A percentile compares a stretch with the other conserved stretches of the same genome.
phyloP scores from a whole-genome alignment of 2,888 invertebrate genomes.

The Hyposoter dolosus region DNA sequence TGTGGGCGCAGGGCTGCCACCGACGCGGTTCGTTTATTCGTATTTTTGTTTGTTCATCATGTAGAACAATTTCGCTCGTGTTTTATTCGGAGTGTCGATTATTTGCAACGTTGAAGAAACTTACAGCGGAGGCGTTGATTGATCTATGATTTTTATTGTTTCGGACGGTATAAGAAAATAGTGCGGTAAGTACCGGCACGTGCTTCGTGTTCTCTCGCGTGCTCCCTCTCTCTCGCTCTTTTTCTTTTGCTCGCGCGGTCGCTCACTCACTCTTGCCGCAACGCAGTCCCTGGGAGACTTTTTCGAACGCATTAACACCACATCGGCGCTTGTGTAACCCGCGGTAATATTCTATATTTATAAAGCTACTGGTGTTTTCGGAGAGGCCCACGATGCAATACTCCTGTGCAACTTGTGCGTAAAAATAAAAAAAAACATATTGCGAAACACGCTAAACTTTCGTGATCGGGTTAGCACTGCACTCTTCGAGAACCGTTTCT shows the following conservation, averaged over 20 bases:
- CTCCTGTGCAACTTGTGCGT: conserved; percentile 14
- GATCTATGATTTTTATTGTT: conserved; percentile 27
- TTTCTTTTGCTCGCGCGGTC: neutral
- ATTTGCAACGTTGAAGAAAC: conserved; percentile 42
- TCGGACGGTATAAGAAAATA: neutral
- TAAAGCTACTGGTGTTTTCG: conserved; percentile 26
- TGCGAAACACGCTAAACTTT: neutral
- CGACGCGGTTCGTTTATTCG: conserved; percentile 17
- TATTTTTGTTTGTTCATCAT: conserved; percentile 8
- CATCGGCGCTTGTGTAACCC: conserved; percentile 20
- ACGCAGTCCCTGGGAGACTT: conserved; percentile 63
- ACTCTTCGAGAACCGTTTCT: neutral
- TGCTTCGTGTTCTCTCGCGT: conserved; percentile 57
- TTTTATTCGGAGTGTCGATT: neutral
- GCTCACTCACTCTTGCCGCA: conserved; percentile 3
- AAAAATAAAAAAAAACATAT: conserved; percentile 27
- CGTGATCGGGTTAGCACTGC: conserved; percentile 18
- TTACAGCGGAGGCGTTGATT: conserved; percentile 48
- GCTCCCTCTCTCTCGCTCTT: conserved; percentile 31
- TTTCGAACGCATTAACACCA: conserved; percentile 28
- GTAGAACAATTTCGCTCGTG: neutral
- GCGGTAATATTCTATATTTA: conserved; percentile 48
- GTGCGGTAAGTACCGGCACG: conserved; percentile 27
- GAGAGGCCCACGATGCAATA: neutral
- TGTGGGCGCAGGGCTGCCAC: conserved; percentile 8